Percentiles rank a stretch among this genome's conserved stretches.
These are phyloP conservation scores for Paratrypauchen microcephalus DNA, from an alignment of 2,797 vertebrate genomes.

Conservation along the genomic window DNA sequence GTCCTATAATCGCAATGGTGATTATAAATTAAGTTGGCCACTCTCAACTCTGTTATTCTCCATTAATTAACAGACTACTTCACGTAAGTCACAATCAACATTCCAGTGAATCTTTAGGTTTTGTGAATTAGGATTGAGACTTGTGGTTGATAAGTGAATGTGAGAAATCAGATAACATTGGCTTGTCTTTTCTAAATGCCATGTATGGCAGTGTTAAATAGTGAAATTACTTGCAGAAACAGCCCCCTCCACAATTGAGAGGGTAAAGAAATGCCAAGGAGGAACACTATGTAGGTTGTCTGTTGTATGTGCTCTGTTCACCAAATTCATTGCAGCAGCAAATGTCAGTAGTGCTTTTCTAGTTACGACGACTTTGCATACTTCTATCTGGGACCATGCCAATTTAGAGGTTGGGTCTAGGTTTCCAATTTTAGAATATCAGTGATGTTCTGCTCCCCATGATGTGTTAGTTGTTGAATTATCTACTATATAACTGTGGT, in stretches of 20 bases:
- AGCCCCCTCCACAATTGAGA: neutral
- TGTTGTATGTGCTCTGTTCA: slow-evolving; percentile 27
- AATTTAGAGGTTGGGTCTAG: slow-evolving; percentile 23
- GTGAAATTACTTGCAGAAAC: neutral
- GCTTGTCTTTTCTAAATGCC: slow-evolving; percentile 57
- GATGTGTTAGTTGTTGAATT: neutral
- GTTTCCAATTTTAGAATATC: slow-evolving; percentile 4
- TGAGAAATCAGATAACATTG: slow-evolving; percentile 24
- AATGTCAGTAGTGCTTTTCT: neutral
- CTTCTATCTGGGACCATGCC: slow-evolving; percentile 1
- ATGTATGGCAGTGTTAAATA: slow-evolving; percentile 21
- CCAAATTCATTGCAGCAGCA: too few relatives aligned
- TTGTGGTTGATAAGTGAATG: slow-evolving; percentile 42
- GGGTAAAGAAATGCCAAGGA: slow-evolving; percentile 3
- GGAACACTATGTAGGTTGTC: slow-evolving; percentile 18
- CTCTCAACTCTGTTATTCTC: slow-evolving; percentile 2
- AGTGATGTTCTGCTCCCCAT: neutral
- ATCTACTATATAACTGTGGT: too few relatives aligned
- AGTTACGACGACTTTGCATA: slow-evolving; percentile 1
- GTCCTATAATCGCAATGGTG: slow-evolving; percentile 60
- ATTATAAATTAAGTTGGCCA: slow-evolving; percentile 5
- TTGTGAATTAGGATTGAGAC: slow-evolving; percentile 6
- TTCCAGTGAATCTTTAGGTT: slow-evolving; percentile 2
- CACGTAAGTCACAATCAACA: neutral
- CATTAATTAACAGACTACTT: neutral